These are phyloP conservation scores for Semnopithecus entellus DNA, from an alignment of 2,113 vertebrate genomes.

Conservation along the genomic window DNA sequence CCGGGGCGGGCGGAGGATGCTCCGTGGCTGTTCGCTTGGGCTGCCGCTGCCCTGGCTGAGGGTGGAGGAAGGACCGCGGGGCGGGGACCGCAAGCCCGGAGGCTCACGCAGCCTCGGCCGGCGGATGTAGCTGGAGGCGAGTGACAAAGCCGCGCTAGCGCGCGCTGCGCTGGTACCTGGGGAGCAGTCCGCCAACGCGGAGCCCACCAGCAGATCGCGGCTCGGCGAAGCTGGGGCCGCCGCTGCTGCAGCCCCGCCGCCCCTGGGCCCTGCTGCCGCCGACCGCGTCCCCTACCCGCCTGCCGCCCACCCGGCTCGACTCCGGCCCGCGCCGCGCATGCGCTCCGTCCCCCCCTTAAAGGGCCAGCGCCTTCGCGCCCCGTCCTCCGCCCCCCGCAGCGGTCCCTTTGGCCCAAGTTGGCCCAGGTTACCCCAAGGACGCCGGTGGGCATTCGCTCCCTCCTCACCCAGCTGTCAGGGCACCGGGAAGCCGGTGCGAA, in stretches of 20 bases:
- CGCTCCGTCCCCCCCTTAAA: constrained; percentile 75
- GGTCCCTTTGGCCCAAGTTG: background rate
- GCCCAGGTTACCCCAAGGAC: background rate
- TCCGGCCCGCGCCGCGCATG: constrained; percentile 75
- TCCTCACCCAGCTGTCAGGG: background rate
- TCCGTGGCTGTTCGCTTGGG: background rate
- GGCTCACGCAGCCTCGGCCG: constrained; percentile 20
- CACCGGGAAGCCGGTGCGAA: background rate
- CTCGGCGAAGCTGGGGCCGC: background rate
- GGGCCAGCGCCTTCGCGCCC: constrained; percentile 41
- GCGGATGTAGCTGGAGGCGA: constrained; percentile 29
- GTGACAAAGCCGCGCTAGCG: background rate
- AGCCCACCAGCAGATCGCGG: background rate
- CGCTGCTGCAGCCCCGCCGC: background rate
- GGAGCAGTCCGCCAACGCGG: background rate
- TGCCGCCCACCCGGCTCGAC: constrained; percentile 55
- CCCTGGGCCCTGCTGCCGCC: background rate
- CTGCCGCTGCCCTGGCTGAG: background rate
- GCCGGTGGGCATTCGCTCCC: background rate
- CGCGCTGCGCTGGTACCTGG: background rate
- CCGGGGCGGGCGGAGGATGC: constrained; percentile 63
- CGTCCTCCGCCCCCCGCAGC: background rate
- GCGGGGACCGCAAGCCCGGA: background rate
- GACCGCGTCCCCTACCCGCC: background rate
- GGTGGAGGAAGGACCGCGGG: background rate